A percentile compares a stretch with the other conserved stretches of the same genome.
These are phyloP conservation scores for Dioctria rufipes DNA, from an alignment of 2,888 invertebrate genomes.

Conservation along the genomic window DNA sequence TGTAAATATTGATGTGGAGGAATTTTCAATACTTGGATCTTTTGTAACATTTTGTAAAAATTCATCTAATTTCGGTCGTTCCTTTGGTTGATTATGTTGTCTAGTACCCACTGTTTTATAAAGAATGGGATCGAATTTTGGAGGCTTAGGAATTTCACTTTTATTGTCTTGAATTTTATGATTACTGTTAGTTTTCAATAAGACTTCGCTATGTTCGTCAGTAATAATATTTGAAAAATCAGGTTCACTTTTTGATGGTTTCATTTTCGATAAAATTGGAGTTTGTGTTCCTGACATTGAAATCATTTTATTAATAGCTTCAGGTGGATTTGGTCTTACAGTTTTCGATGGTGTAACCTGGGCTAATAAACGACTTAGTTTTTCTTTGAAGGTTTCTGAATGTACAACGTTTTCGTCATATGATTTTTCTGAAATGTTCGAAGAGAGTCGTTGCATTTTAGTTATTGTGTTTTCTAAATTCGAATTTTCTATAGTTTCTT, in stretches of 20 bases:
- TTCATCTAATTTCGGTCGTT: slow-evolving; percentile 64
- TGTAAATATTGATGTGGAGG: not conserved
- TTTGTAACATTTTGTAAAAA: slow-evolving; percentile 20
- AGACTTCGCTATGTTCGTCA: slow-evolving; percentile 62
- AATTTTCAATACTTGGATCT: not conserved
- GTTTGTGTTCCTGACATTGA: not conserved
- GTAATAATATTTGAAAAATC: slow-evolving; percentile 64
- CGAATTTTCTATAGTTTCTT: not conserved
- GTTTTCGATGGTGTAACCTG: slow-evolving; percentile 51
- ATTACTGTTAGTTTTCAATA: not conserved
- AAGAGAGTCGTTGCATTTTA: slow-evolving; percentile 59
- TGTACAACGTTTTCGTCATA: slow-evolving; percentile 63
- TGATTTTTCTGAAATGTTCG: slow-evolving; percentile 28
- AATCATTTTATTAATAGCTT: not conserved
- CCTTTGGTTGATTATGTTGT: slow-evolving; percentile 60
- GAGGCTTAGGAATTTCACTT: slow-evolving; percentile 65
- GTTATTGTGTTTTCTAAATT: not conserved
- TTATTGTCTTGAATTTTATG: slow-evolving; percentile 15
- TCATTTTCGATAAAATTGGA: slow-evolving; percentile 58
- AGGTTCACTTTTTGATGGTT: slow-evolving; percentile 67
- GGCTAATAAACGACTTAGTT: slow-evolving; percentile 64
- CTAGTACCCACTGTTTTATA: slow-evolving; percentile 67
- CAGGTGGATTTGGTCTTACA: slow-evolving; percentile 3
- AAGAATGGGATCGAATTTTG: slow-evolving; percentile 68
- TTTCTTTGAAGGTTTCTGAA: slow-evolving; percentile 66